A percentile compares a stretch with the other conserved stretches of the same genome.
Conservation (phyloP, 1,140 invertebrate species). For the Carposina sasakii region DNA sequence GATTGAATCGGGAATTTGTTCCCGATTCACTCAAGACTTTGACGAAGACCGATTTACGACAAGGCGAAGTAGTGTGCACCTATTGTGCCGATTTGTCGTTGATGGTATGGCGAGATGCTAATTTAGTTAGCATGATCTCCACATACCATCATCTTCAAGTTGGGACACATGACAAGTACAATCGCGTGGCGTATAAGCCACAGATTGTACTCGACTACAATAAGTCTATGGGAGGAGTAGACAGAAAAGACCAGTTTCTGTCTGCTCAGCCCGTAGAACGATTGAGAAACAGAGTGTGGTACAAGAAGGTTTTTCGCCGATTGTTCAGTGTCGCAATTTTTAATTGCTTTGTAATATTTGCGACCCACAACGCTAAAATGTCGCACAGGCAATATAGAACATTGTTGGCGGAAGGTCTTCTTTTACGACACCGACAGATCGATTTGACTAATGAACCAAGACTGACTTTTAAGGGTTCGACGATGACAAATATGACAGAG, state of each 20-base stretch:
- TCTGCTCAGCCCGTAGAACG: conserved; percentile 21
- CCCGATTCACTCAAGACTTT: conserved; percentile 13
- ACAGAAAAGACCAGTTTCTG: conserved; percentile 27
- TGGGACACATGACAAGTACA: conserved; percentile 12
- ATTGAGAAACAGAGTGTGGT: conserved; percentile 17
- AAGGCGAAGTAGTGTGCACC: conserved; percentile 17
- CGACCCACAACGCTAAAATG: neutral
- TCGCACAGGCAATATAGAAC: too few relatives aligned
- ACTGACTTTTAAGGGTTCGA: too few relatives aligned
- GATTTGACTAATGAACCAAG: too few relatives aligned
- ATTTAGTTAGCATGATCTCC: conserved; percentile 25
- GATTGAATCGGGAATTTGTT: conserved; percentile 22
- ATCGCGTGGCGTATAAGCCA: conserved; percentile 17
- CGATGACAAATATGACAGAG: too few relatives aligned
- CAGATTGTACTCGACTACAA: conserved; percentile 33
- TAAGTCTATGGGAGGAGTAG: conserved; percentile 33
- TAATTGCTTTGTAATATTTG: neutral
- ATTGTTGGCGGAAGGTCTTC: too few relatives aligned
- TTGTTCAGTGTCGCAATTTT: conserved; percentile 1
- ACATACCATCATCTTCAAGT: conserved; percentile 21
- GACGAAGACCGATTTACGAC: conserved; percentile 15
- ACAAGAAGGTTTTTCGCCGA: conserved; percentile 24
- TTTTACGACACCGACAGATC: too few relatives aligned
- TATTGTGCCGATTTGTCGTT: conserved; percentile 19
- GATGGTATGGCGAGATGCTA: conserved; percentile 24